Base-by-base conservation (phyloP, 2,113 vertebrate genomes). In the Corythornis madagascariensis region DNA sequence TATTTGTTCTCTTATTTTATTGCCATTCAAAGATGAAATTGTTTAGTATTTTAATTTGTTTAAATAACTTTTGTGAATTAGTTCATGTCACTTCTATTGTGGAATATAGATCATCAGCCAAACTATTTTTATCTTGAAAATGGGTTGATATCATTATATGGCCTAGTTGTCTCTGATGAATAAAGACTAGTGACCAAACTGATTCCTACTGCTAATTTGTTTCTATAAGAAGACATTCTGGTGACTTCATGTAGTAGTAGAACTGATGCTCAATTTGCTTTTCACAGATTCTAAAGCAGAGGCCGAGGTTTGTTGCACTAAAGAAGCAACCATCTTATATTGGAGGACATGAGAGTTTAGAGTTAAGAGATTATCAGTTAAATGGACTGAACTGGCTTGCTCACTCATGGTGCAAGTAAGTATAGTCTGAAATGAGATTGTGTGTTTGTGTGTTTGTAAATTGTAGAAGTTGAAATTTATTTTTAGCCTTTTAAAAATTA, bases 341-440 rank as follows among this genome's bases (percentile, higher is more conserved):
- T 78, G 99, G 99, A 92, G 98, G 98, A 20, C 96, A 95, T 5
- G 99, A 99, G 11, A 94, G 98, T 48, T 97, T 99, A 94, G 99
- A 99, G 95, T 98, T 99, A 83, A 97, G 99, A 96, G 99, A 99
- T 96, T 99, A 99, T 97, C 99, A 99, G 86, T 89, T 99, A 93
- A 98, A 99, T 97, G 98, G 99, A 79, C 97, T 99, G 94, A 99
- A 99, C 89, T 99, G 99, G 99, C 98, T 99, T 97, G 99, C 99
- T 86, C 99, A 99, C 88, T 99, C 99, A 18, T 99, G 99, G 99
- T 99, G 99, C 99, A 99, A 99, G 99, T 99, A 99, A 89, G 99
- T 97, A 14, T 19, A 61, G 42, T 35, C 50, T 94, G 33, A 88
- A 57, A 72, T 17, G 4, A 65, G 19, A 75, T 85, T 90, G 50